These are phyloP conservation scores for Corvus moneduloides DNA, from an alignment of 2,113 vertebrate genomes.

Conservation along the genomic window DNA sequence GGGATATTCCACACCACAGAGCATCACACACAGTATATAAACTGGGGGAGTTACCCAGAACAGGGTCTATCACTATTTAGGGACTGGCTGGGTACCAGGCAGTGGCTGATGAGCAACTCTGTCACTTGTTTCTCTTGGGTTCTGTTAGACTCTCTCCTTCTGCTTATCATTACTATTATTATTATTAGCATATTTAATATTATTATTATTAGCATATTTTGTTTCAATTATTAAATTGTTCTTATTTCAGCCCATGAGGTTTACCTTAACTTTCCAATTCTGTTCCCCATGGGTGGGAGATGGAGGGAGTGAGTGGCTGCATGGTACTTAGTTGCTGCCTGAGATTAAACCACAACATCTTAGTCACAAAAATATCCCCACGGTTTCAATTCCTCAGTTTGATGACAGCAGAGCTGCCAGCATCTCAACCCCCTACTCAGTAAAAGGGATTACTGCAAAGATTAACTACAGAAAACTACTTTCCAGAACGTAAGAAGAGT, in stretches of 20 bases:
- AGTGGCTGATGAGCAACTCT: background rate
- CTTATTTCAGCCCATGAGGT: background rate
- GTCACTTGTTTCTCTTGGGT: background rate
- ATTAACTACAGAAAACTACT: background rate
- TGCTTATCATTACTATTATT: background rate
- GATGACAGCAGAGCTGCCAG: background rate
- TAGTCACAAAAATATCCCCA: background rate
- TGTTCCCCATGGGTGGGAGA: fast-evolving
- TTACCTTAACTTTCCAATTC: background rate
- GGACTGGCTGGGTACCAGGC: background rate
- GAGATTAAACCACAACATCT: background rate
- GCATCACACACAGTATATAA: background rate
- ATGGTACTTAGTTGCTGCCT: background rate
- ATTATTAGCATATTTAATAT: background rate
- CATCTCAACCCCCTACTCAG: background rate
- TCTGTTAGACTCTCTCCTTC: background rate
- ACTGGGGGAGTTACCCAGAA: background rate
- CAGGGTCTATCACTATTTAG: background rate
- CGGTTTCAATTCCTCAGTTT: background rate
- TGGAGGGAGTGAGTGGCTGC: background rate
- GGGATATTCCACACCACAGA: background rate
- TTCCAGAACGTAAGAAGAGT: background rate
- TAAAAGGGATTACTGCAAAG: background rate
- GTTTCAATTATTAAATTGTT: background rate
- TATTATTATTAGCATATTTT: background rate